Evolutionary conservation across 2,888 invertebrate genomes (phyloP).

Genomic region (Drosophila glabriapex): DNA sequence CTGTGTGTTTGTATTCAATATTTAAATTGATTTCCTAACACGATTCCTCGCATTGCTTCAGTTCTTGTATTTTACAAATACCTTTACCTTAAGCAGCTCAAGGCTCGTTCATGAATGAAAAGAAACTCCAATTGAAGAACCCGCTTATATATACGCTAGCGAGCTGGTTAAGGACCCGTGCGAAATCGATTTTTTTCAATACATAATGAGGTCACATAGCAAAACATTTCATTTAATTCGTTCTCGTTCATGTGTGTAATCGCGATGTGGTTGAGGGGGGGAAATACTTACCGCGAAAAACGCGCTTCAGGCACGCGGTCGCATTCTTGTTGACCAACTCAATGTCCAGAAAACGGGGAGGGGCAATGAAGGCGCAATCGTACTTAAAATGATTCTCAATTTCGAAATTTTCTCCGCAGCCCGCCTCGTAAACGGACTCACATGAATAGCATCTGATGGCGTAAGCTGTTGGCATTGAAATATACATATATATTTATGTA

Average conservation of each 20-base stretch:
- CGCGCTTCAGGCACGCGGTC: constrained; percentile 83
- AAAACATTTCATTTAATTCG: not conserved
- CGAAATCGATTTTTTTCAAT: not conserved
- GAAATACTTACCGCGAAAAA: constrained; percentile 79
- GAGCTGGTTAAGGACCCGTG: not conserved
- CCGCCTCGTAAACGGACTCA: constrained; percentile 82
- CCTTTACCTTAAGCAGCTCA: not conserved
- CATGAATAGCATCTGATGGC: constrained; percentile 84
- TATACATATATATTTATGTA: not conserved
- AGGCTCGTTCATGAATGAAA: not conserved
- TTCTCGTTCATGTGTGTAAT: constrained; percentile 2
- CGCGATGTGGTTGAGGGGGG: constrained; percentile 1
- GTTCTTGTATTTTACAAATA: not conserved
- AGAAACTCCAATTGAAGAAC: not conserved
- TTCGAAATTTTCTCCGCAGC: constrained; percentile 81
- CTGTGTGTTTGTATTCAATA: not conserved
- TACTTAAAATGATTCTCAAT: constrained; percentile 79
- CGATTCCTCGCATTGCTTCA: not conserved
- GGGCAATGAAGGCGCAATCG: constrained; percentile 78
- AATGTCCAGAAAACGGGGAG: constrained; percentile 81
- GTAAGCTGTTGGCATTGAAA: constrained; percentile 72
- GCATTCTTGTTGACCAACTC: constrained; percentile 75
- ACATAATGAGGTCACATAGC: constrained; percentile 12
- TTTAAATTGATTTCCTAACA: not conserved
- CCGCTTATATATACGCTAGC: not conserved